A percentile compares a stretch with the other conserved stretches of the same genome.
Conservation (phyloP, 2,888 invertebrate genomes). For the Plagodis dolabraria region DNA sequence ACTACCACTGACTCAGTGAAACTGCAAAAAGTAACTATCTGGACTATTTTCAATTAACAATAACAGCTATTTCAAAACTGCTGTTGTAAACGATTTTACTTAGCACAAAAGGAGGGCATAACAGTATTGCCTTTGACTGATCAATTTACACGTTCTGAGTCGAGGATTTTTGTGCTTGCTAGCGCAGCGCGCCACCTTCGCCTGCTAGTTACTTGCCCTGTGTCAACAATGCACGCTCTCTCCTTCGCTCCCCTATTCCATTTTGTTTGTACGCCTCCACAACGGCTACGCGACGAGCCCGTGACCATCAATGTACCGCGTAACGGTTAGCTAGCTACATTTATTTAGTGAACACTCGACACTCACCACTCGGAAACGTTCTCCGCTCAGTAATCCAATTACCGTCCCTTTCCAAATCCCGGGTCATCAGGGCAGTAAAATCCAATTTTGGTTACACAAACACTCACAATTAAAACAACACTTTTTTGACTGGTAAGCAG, state of each 20-base stretch:
- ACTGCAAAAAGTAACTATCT: slow-evolving; percentile 18
- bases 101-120: slow-evolving; percentile 44
- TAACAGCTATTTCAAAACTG: slow-evolving; percentile 26
- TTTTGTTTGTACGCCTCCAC: slow-evolving; percentile 69
- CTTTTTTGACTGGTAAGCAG: slow-evolving; percentile 51
- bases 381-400: slow-evolving; percentile 66
- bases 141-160: slow-evolving; percentile 47
- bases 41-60: slow-evolving; percentile 31
- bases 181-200: slow-evolving; percentile 25
- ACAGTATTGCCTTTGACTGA: slow-evolving; percentile 51
- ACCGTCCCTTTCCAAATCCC: slow-evolving; percentile 52
- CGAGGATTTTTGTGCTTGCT: slow-evolving; percentile 34
- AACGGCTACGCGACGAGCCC: slow-evolving; percentile 47
- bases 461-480: slow-evolving; percentile 47
- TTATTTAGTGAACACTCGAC: slow-evolving; percentile 40
- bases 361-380: slow-evolving; percentile 66
- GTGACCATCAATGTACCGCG: slow-evolving; percentile 40
- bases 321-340: slow-evolving; percentile 44
- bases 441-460: slow-evolving; percentile 48
- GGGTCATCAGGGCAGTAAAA: slow-evolving; percentile 54
- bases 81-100: slow-evolving; percentile 16
- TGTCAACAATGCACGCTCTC: slow-evolving; percentile 77
- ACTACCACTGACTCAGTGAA: slow-evolving; percentile 2
- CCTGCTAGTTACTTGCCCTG: slow-evolving; percentile 57
- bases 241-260: slow-evolving; percentile 70